Conservation (phyloP, 2,797 vertebrate species). For the Hypotaenidia okinawae region DNA sequence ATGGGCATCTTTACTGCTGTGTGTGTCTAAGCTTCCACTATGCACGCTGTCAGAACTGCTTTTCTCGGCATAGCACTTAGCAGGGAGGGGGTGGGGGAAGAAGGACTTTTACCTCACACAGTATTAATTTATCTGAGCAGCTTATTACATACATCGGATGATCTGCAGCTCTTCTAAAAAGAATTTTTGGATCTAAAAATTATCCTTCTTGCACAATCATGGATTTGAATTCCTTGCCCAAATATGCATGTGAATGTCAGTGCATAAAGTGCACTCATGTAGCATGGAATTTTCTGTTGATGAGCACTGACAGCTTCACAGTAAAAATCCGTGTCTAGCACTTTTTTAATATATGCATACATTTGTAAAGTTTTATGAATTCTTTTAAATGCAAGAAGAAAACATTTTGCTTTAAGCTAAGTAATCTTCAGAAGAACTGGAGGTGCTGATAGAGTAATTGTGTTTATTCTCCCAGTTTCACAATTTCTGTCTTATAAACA, state of each 20-base stretch:
- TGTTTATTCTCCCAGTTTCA: slow-evolving; percentile 79
- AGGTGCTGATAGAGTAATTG: slow-evolving; percentile 80
- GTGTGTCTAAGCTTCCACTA: background rate
- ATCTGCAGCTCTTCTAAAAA: slow-evolving; percentile 22
- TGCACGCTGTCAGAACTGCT: background rate
- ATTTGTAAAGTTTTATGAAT: slow-evolving; percentile 13
- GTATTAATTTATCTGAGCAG: slow-evolving; percentile 12
- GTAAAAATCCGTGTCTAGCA: background rate
- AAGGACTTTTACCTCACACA: background rate
- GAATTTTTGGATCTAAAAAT: slow-evolving; percentile 16
- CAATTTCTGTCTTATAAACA: slow-evolving; percentile 78
- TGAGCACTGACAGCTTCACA: background rate
- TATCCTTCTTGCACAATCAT: slow-evolving; percentile 4
- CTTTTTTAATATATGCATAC: background rate
- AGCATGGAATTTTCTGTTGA: slow-evolving; percentile 6
- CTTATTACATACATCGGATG: background rate
- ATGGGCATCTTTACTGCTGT: background rate
- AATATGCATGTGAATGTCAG: slow-evolving; percentile 49
- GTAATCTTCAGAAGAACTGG: slow-evolving; percentile 73
- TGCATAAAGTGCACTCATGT: slow-evolving; percentile 1
- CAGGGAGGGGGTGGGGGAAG: background rate
- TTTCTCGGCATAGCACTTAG: background rate
- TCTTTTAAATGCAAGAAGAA: slow-evolving; percentile 16
- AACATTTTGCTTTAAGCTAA: slow-evolving; percentile 57
- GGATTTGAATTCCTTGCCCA: slow-evolving; percentile 58